phyloP scores from a whole-genome alignment of 2,113 vertebrate species.

The Vimba vimba region DNA sequence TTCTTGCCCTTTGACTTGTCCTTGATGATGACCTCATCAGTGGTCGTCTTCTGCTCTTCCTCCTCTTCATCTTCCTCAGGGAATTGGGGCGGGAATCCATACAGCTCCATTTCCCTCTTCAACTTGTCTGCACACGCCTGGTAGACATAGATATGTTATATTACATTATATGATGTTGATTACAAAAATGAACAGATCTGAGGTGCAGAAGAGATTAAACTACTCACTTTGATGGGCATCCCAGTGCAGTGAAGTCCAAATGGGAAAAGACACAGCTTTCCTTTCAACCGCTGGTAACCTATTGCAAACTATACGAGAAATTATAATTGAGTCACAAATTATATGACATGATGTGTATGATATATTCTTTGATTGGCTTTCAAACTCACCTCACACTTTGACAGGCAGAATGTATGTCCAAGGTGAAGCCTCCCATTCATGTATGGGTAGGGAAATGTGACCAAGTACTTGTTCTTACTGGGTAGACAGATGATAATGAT shows the following conservation, averaged over 20 bases:
- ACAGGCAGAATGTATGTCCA: slow-evolving; percentile 94
- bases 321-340: background rate
- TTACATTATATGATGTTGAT: background rate
- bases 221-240: slow-evolving; percentile 97
- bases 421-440: slow-evolving; percentile 98
- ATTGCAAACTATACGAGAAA: slow-evolving; percentile 80
- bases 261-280: slow-evolving; percentile 90
- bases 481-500: slow-evolving; percentile 34
- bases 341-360: background rate
- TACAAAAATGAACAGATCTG: background rate
- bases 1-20: slow-evolving; percentile 97
- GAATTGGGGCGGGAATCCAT: slow-evolving; percentile 92
- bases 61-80: slow-evolving; percentile 89
- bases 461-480: slow-evolving; percentile 91
- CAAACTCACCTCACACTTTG: slow-evolving; percentile 92
- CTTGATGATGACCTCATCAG: slow-evolving; percentile 87
- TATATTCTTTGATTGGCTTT: background rate
- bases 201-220: background rate
- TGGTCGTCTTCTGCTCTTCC: slow-evolving; percentile 80
- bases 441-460: slow-evolving; percentile 96
- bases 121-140: slow-evolving; percentile 98
- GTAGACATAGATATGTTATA: background rate
- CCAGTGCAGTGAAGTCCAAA: slow-evolving; percentile 98
- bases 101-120: slow-evolving; percentile 95
- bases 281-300: slow-evolving; percentile 92